Conservation (phyloP, 2,888 invertebrate species). For the Helicoverpa assulta region DNA sequence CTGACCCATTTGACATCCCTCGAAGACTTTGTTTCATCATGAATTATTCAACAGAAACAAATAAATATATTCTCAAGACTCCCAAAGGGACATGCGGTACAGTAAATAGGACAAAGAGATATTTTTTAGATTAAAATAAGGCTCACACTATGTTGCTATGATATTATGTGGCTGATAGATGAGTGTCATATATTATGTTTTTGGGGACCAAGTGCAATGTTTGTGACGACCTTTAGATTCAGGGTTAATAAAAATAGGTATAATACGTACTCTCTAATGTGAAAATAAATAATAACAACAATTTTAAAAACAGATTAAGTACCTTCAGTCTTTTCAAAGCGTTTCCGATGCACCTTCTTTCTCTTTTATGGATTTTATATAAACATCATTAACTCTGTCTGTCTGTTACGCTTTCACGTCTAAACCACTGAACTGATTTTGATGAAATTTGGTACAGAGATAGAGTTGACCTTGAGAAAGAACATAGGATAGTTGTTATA, state of each 20-base stretch:
- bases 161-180: constrained; percentile 29
- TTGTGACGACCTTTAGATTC: not conserved
- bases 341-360: no score
- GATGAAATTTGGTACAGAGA: no score
- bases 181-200: not conserved
- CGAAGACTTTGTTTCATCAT: constrained; percentile 44
- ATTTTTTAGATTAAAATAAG: constrained; percentile 42
- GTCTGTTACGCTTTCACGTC: no score
- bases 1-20: constrained; percentile 37
- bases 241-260: not conserved
- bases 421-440: no score
- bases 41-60: constrained; percentile 50
- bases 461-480: no score
- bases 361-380: no score
- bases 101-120: constrained; percentile 39
- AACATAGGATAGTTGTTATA: no score
- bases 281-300: no score
- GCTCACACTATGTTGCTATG: constrained; percentile 2
- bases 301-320: no score
- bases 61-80: constrained; percentile 40
- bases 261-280: no score
- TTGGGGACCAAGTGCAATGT: not conserved
- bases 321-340: no score
- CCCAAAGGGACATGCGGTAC: constrained; percentile 35
- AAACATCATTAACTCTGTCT: no score